These are phyloP conservation scores for Geodia barretti DNA, from an alignment of 37 sponge, comb jelly and placozoan genomes.

Conservation along the genomic window DNA sequence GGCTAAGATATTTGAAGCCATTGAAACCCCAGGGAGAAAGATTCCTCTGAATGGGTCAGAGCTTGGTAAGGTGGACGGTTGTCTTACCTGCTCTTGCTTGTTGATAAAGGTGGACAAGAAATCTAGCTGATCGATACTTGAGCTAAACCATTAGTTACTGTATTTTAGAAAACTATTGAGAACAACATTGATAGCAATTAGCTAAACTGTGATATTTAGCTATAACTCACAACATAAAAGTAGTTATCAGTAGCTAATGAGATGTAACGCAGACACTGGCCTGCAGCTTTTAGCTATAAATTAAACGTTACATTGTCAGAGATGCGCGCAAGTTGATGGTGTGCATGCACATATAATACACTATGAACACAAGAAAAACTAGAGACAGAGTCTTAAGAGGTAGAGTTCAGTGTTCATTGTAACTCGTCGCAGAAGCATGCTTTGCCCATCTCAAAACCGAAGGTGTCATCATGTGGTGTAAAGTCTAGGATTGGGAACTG, in stretches of 20 bases:
- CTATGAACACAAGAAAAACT: background rate
- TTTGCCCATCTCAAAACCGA: slow-evolving; percentile 47
- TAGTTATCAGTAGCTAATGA: background rate
- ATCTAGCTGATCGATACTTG: too few relatives aligned
- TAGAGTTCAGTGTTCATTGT: background rate
- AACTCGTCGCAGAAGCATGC: slow-evolving; percentile 67
- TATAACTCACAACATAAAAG: background rate
- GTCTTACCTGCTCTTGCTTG: slow-evolving; percentile 75
- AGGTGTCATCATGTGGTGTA: slow-evolving; percentile 19
- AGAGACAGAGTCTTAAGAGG: background rate
- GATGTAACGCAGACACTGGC: too few relatives aligned
- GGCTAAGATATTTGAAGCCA: slow-evolving; percentile 34
- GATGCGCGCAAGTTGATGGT: background rate
- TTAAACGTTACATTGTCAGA: background rate
- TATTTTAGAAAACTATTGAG: too few relatives aligned
- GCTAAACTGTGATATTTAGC: too few relatives aligned
- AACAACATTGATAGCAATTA: too few relatives aligned
- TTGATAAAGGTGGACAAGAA: slow-evolving; percentile 25
- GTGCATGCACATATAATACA: background rate
- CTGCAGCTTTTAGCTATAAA: too few relatives aligned
- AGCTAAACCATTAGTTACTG: too few relatives aligned
- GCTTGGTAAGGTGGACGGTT: slow-evolving; percentile 69
- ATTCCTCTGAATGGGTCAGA: slow-evolving; percentile 48
- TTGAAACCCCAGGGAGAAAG: slow-evolving; percentile 26
- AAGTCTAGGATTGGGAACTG: slow-evolving; percentile 44